Percentiles rank a stretch among this genome's conserved stretches.
These are phyloP conservation scores for Drosophila nikananu DNA, from an alignment of 1,140 invertebrate genomes.

Conservation along the genomic window DNA sequence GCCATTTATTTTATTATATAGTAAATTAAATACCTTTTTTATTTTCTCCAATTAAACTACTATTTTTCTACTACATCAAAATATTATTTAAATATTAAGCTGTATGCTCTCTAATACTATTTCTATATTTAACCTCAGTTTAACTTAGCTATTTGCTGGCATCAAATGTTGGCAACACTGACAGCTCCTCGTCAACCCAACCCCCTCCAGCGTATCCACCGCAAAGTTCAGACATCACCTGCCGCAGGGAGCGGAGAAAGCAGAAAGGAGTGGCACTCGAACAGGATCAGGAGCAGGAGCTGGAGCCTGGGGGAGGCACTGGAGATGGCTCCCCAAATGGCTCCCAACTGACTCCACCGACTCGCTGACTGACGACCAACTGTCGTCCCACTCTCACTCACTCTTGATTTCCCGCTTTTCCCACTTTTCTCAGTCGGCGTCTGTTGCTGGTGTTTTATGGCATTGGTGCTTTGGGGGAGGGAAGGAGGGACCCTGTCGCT, in stretches of 20 bases:
- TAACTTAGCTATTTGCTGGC: background rate
- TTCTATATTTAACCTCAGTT: background rate
- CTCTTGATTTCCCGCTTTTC: conserved; percentile 36
- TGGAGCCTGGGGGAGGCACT: conserved; percentile 6
- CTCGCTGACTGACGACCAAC: conserved; percentile 52
- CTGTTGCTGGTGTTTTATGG: conserved; percentile 44
- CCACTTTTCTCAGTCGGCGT: conserved; percentile 27
- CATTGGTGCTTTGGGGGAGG: background rate
- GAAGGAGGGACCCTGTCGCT: background rate
- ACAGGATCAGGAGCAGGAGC: conserved; percentile 9
- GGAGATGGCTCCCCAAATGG: conserved; percentile 61
- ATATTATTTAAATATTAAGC: background rate
- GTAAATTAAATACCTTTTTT: too few relatives aligned
- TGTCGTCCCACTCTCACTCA: conserved; percentile 62
- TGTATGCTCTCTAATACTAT: background rate
- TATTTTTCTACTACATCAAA: background rate
- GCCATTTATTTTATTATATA: too few relatives aligned
- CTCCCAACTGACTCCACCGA: conserved; percentile 53
- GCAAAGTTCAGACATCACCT: conserved; percentile 79
- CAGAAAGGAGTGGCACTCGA: conserved; percentile 20
- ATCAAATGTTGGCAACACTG: conserved; percentile 22
- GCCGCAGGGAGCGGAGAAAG: conserved; percentile 44
- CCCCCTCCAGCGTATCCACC: conserved; percentile 33
- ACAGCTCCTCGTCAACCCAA: conserved; percentile 15
- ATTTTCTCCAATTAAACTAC: too few relatives aligned